A percentile compares a stretch with the other conserved stretches of the same genome.
Conservation (phyloP, 2,888 invertebrate genomes). For the Drosophila phalerata region DNA sequence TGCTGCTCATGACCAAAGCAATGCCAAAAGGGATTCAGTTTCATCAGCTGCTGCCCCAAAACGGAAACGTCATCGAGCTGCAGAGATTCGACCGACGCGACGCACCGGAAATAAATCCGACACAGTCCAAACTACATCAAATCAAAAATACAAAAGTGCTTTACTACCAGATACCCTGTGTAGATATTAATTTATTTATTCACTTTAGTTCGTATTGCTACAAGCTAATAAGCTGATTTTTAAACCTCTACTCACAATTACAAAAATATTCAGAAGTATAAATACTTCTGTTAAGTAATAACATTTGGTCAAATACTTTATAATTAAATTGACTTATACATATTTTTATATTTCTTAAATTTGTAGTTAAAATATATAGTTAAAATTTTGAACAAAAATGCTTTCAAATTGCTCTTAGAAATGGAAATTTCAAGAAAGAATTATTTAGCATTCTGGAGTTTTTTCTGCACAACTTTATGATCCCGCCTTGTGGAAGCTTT, state of each 20-base stretch:
- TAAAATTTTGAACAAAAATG: not conserved
- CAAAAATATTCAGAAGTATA: too few species aligned
- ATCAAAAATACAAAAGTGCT: slow-evolving; percentile 8
- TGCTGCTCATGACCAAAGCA: slow-evolving; percentile 7
- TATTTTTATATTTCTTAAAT: too few species aligned
- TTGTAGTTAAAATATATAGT: too few species aligned
- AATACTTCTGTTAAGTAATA: too few species aligned
- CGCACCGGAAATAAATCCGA: slow-evolving; percentile 62
- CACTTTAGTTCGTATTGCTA: too few species aligned
- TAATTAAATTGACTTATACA: too few species aligned
- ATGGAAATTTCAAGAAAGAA: not conserved
- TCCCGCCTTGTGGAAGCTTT: not conserved
- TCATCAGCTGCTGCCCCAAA: slow-evolving; percentile 24
- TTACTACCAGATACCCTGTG: slow-evolving; percentile 2
- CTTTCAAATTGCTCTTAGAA: not conserved
- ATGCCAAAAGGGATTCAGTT: slow-evolving; percentile 24
- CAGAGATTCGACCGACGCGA: slow-evolving; percentile 4
- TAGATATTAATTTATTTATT: too few species aligned
- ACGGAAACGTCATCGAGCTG: slow-evolving; percentile 49
- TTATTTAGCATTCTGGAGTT: not conserved
- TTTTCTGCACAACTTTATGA: not conserved
- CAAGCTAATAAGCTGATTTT: too few species aligned
- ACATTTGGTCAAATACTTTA: too few species aligned
- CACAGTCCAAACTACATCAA: slow-evolving; percentile 58
- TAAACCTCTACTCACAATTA: too few species aligned